phyloP scores from a whole-genome alignment of 2,113 vertebrate genomes.

The Zapus hudsonius region DNA sequence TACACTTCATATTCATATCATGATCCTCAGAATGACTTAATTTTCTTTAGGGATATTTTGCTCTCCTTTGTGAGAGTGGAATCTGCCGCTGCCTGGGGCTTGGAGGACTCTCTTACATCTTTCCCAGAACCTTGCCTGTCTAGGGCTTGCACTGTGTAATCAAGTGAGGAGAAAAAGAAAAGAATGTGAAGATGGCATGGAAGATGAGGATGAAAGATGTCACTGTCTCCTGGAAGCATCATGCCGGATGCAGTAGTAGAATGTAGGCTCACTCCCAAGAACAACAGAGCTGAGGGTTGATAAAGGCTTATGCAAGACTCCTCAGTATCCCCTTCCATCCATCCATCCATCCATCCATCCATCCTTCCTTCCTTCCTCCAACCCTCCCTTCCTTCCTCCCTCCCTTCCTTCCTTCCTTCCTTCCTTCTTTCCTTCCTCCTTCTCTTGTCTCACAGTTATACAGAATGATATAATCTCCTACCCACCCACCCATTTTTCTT shows the following conservation, averaged over 20 bases:
- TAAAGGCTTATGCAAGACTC: conserved; percentile 69
- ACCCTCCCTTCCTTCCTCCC: conserved; percentile 68
- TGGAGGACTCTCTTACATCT: conserved; percentile 84
- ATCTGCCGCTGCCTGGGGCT: conserved; percentile 83
- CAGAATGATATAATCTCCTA: conserved; percentile 26
- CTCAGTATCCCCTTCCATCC: background rate
- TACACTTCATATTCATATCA: conserved; percentile 80
- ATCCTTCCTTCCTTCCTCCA: too few species aligned
- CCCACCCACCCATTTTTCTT: background rate
- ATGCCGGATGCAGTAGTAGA: conserved; percentile 77
- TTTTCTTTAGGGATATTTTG: conserved; percentile 85
- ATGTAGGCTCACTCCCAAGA: conserved; percentile 52
- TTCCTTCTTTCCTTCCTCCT: conserved; percentile 72
- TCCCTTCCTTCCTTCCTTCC: too few species aligned
- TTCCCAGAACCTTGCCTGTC: conserved; percentile 90
- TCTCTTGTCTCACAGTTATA: conserved; percentile 50
- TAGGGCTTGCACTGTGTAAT: conserved; percentile 91
- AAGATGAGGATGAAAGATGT: conserved; percentile 79
- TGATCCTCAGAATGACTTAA: conserved; percentile 84
- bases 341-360: too few species aligned
- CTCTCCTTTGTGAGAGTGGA: conserved; percentile 83
- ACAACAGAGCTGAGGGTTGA: conserved; percentile 57
- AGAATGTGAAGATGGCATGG: conserved; percentile 82
- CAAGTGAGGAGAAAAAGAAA: conserved; percentile 86
- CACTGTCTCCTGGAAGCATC: conserved; percentile 76